phyloP scores from a whole-genome alignment of 2,797 vertebrate species.

The Remorina albescens region DNA sequence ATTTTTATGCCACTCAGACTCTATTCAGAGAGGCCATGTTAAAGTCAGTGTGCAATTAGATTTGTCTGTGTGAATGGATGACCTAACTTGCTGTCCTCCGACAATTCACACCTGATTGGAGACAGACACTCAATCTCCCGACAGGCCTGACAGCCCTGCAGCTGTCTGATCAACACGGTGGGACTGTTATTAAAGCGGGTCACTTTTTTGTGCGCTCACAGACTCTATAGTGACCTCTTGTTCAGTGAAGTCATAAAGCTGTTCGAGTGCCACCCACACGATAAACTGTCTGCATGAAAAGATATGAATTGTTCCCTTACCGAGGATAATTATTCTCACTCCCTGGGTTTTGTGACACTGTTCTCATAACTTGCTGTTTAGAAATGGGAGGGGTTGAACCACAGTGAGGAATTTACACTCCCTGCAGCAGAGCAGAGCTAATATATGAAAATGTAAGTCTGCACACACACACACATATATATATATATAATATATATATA shows the following conservation, averaged over 20 bases:
- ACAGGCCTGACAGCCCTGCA: constrained; percentile 26
- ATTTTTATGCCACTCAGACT: constrained; percentile 13
- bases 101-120: constrained; percentile 56
- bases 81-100: constrained; percentile 35
- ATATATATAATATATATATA: too few species aligned
- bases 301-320: constrained; percentile 61
- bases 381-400: constrained; percentile 30
- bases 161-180: constrained; percentile 42
- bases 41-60: constrained; percentile 10
- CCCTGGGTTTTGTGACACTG: constrained; percentile 41
- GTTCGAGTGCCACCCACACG: constrained; percentile 44
- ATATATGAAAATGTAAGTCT: constrained; percentile 47
- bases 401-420: constrained; percentile 42
- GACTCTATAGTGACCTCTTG: constrained; percentile 51
- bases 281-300: constrained; percentile 67
- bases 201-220: constrained; percentile 43
- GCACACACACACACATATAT: too few species aligned
- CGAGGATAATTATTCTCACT: constrained; percentile 64
- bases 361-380: constrained; percentile 51
- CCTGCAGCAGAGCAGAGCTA: constrained; percentile 49
- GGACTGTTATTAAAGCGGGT: constrained; percentile 53
- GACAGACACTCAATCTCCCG: constrained; percentile 21
- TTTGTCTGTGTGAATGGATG: constrained; percentile 21
- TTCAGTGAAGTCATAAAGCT: constrained; percentile 62
- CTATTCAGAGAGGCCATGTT: constrained; percentile 35